Conservation (phyloP, 2,113 vertebrate genomes). For the Takifugu flavidus region DNA sequence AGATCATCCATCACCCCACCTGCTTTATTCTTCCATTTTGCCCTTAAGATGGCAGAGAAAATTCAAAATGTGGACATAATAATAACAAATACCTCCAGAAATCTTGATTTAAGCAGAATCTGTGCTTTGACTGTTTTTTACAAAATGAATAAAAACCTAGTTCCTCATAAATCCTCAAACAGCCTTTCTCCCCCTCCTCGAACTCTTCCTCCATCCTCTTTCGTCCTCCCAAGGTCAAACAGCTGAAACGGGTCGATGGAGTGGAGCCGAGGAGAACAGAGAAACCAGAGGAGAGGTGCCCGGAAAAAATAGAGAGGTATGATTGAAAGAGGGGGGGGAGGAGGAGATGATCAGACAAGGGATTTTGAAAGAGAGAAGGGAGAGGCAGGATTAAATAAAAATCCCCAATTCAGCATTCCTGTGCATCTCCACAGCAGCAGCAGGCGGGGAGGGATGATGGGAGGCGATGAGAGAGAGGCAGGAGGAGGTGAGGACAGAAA, state of each 20-base stretch:
- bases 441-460: conserved; percentile 6
- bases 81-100: too few species aligned
- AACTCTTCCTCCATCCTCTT: conserved; percentile 26
- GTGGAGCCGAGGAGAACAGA: conserved; percentile 1
- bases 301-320: conserved; percentile 2
- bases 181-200: neutral
- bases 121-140: too few species aligned
- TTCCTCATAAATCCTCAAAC: neutral
- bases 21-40: neutral
- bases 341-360: conserved; percentile 16
- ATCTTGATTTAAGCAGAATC: too few species aligned
- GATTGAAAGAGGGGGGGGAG: conserved; percentile 13
- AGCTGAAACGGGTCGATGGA: conserved; percentile 45
- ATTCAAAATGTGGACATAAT: too few species aligned
- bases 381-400: conserved; percentile 37
- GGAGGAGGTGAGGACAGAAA: conserved; percentile 3
- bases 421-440: conserved; percentile 14
- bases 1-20: neutral
- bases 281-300: neutral
- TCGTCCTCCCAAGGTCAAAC: conserved; percentile 56
- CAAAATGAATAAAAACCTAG: neutral
- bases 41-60: too few species aligned
- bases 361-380: conserved; percentile 13
- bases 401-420: conserved; percentile 51
- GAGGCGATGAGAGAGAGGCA: neutral